Evolutionary conservation across 2,113 vertebrate species (phyloP).

Genomic region (Anolis carolinensis): DNA sequence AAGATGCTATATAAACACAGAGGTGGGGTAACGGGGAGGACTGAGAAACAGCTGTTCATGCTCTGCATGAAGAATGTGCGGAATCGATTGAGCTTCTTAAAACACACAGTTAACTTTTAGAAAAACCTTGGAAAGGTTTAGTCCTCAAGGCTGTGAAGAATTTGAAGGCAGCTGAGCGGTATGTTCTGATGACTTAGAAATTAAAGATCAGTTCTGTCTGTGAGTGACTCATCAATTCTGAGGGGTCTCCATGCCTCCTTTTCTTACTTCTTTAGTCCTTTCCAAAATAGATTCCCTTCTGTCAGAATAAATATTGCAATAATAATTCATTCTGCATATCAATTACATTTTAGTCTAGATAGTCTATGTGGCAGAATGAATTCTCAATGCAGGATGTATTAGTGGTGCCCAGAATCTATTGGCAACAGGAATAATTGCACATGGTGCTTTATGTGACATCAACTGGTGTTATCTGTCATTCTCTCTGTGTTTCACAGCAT

Average conservation of each 20-base stretch:
- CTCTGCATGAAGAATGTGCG: background rate
- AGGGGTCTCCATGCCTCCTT: background rate
- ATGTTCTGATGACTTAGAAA: background rate
- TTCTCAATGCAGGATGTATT: background rate
- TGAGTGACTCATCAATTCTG: background rate
- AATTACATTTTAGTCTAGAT: too few relatives aligned
- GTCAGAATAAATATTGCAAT: background rate
- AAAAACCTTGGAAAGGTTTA: background rate
- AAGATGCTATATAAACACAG: background rate
- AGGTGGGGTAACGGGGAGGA: background rate
- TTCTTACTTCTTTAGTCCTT: background rate
- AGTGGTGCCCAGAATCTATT: background rate
- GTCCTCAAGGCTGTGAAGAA: background rate
- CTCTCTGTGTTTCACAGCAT: background rate
- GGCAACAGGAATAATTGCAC: background rate
- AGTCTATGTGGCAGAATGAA: too few relatives aligned
- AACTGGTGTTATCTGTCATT: background rate
- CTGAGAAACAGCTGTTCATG: background rate
- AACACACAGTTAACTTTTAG: background rate
- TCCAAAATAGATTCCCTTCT: background rate
- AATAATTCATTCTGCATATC: background rate
- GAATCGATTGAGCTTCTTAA: background rate
- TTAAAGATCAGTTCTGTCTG: background rate
- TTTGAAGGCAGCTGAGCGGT: background rate
- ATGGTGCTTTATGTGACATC: background rate